phyloP scores from a whole-genome alignment of 2,888 invertebrate genomes.

The Peribatodes rhomboidaria region DNA sequence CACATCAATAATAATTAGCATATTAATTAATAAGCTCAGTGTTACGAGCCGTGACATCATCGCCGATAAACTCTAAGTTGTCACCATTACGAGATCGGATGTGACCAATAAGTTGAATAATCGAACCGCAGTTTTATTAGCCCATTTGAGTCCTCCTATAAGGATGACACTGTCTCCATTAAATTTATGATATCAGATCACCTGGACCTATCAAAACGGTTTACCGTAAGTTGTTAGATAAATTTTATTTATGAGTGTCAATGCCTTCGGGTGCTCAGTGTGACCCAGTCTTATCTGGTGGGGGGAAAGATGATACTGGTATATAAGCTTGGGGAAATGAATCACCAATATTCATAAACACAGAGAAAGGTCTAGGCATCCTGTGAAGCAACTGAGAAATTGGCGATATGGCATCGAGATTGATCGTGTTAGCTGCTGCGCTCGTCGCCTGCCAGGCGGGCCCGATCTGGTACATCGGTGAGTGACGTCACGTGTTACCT shows the following conservation, averaged over 20 bases:
- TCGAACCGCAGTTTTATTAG: slow-evolving; percentile 44
- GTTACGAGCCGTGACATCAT: slow-evolving; percentile 15
- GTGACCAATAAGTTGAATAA: slow-evolving; percentile 19
- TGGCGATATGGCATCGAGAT: slow-evolving; percentile 68
- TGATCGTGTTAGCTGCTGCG: slow-evolving; percentile 63
- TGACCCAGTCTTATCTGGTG: slow-evolving; percentile 71
- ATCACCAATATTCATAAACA: slow-evolving; percentile 72
- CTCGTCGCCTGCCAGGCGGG: slow-evolving; percentile 64
- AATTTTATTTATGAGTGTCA: slow-evolving; percentile 75
- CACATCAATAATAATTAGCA: slow-evolving; percentile 17
- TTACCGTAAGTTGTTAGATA: slow-evolving; percentile 74
- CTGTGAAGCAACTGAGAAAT: slow-evolving; percentile 47
- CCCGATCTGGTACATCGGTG: slow-evolving; percentile 68
- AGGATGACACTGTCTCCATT: slow-evolving; percentile 50
- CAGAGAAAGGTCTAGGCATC: slow-evolving; percentile 68
- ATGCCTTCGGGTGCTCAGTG: slow-evolving; percentile 66
- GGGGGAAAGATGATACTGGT: slow-evolving; percentile 71
- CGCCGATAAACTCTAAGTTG: slow-evolving; percentile 7
- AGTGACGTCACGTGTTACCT: slow-evolving; percentile 41
- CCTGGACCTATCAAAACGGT: slow-evolving; percentile 64
- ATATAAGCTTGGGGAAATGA: slow-evolving; percentile 78
- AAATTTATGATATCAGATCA: slow-evolving; percentile 69
- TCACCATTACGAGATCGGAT: slow-evolving; percentile 24
- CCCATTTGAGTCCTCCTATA: slow-evolving; percentile 54
- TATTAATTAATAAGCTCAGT: slow-evolving; percentile 7